phyloP scores from a whole-genome alignment of 2,888 invertebrate species.

The Octodonta nipae region DNA sequence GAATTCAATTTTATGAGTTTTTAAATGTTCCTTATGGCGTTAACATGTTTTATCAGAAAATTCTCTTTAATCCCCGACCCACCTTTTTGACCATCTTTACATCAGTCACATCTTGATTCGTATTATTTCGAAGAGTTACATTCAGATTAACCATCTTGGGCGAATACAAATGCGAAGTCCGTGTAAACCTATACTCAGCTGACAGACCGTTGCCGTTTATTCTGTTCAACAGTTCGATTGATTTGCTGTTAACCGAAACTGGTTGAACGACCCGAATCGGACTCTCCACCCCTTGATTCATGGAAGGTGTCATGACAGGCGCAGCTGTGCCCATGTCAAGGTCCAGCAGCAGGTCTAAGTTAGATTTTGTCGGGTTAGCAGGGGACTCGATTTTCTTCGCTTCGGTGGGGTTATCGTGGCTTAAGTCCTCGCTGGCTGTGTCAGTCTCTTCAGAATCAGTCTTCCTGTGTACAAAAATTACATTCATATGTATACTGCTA shows the following conservation, averaged over 20 bases:
- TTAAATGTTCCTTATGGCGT: no score
- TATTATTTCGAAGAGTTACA: constrained; percentile 62
- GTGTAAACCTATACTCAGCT: constrained; percentile 54
- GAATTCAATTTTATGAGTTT: no score
- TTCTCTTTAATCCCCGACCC: no score
- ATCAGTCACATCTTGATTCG: constrained; percentile 47
- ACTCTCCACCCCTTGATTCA: constrained; percentile 43
- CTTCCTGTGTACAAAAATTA: no score
- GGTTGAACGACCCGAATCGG: constrained; percentile 42
- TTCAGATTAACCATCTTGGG: constrained; percentile 70
- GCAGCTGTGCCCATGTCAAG: constrained; percentile 54
- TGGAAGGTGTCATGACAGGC: constrained; percentile 71
- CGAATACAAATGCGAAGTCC: constrained; percentile 71
- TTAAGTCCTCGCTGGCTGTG: no score
- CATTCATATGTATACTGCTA: no score
- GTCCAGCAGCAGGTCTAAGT: constrained; percentile 72
- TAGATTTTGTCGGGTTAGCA: constrained; percentile 42
- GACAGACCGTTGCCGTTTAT: constrained; percentile 56
- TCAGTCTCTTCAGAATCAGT: no score
- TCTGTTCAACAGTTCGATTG: constrained; percentile 55
- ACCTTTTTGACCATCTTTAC: constrained; percentile 65
- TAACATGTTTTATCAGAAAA: no score
- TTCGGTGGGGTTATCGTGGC: no score
- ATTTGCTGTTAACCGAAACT: constrained; percentile 44
- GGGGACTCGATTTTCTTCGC: no score